phyloP scores from a whole-genome alignment of 2,797 vertebrate species.

The Eurystomus glaucurus region DNA sequence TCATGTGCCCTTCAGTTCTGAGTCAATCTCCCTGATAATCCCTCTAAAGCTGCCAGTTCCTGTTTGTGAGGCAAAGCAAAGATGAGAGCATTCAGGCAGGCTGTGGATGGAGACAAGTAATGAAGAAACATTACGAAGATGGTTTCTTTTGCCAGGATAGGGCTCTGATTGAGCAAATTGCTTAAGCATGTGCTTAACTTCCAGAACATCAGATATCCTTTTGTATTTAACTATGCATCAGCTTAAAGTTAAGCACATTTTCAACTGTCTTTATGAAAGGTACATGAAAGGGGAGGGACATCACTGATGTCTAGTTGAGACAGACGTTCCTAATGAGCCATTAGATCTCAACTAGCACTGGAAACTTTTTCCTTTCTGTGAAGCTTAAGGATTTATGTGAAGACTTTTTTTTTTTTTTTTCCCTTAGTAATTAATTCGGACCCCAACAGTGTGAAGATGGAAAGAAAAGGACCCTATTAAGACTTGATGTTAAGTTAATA shows the following conservation, averaged over 20 bases:
- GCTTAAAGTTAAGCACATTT: constrained; percentile 57
- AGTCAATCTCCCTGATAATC: constrained; percentile 64
- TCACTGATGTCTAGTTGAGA: constrained; percentile 13
- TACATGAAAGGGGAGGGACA: constrained; percentile 6
- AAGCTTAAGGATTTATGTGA: constrained; percentile 83
- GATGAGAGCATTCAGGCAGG: constrained; percentile 21
- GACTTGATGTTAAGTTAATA: constrained; percentile 89
- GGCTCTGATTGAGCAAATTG: constrained; percentile 32
- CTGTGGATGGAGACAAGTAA: not conserved
- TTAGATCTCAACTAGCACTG: constrained; percentile 63
- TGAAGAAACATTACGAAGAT: not conserved
- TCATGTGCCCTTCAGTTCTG: constrained; percentile 52
- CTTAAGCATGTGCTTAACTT: constrained; percentile 57
- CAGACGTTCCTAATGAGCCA: constrained; percentile 35
- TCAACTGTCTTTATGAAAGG: constrained; percentile 4
- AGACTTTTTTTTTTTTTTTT: constrained; percentile 73
- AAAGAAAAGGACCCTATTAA: constrained; percentile 87
- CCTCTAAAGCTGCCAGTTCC: constrained; percentile 49
- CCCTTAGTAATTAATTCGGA: constrained; percentile 84
- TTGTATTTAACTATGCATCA: not conserved
- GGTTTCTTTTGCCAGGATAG: not conserved
- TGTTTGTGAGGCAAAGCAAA: constrained; percentile 38
- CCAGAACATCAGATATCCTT: not conserved
- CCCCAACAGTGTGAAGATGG: constrained; percentile 84
- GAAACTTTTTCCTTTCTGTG: constrained; percentile 67